phyloP scores from a whole-genome alignment of 2,113 vertebrate species.

The Desmodus rotundus region DNA sequence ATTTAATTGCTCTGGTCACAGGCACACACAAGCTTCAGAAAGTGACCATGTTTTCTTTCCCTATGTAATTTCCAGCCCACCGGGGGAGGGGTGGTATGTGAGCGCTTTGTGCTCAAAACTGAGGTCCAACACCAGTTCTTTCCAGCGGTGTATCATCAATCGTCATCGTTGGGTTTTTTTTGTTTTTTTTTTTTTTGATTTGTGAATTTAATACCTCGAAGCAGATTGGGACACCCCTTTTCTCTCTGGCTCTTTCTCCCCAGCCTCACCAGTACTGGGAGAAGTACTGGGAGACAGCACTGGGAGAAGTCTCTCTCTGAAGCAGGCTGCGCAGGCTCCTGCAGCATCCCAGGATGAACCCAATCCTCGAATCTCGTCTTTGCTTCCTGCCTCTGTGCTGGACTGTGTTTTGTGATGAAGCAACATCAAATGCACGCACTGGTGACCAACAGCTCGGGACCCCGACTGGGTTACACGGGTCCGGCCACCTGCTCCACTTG shows the following conservation, averaged over 20 bases:
- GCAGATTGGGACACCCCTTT: not conserved
- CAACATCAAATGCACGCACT: not conserved
- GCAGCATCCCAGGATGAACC: not conserved
- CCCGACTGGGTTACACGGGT: not conserved
- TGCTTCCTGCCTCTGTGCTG: not conserved
- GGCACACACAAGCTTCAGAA: not conserved
- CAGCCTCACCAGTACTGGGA: not conserved
- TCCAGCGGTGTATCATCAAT: not conserved
- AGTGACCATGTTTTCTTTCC: not conserved
- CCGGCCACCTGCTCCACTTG: not conserved
- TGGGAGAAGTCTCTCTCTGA: not conserved
- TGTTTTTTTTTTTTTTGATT: not conserved
- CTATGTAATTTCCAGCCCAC: not conserved
- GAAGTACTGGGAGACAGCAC: not conserved
- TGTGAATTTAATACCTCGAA: not conserved
- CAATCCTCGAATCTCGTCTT: not conserved
- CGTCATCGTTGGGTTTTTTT: too few species aligned
- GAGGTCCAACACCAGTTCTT: not conserved
- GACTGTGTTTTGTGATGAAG: conserved; percentile 20
- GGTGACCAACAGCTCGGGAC: not conserved
- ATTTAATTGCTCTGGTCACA: not conserved
- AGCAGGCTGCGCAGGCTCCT: not conserved
- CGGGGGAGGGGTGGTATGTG: not conserved
- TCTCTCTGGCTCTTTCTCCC: not conserved
- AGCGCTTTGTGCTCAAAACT: not conserved